phyloP scores from a whole-genome alignment of 2,113 vertebrate species.

The Syngnathoides biaculeatus region DNA sequence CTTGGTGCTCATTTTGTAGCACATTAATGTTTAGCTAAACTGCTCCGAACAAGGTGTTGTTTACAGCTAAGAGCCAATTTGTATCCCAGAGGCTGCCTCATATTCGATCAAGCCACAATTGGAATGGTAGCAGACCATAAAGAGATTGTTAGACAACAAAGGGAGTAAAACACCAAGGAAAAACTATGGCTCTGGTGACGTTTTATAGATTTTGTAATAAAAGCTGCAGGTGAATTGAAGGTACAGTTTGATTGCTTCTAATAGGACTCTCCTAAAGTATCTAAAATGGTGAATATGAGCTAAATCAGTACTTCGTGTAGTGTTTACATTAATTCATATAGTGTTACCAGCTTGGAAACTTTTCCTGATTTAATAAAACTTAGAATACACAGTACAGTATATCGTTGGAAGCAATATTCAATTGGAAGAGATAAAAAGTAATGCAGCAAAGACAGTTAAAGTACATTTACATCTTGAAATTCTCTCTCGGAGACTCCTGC shows the following conservation, averaged over 20 bases:
- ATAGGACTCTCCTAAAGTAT: neutral
- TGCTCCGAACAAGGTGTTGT: neutral
- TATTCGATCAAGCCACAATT: neutral
- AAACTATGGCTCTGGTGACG: conserved; percentile 1
- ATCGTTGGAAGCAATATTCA: no score
- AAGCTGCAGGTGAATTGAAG: conserved; percentile 4
- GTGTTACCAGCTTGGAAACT: neutral
- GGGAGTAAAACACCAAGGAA: conserved; percentile 4
- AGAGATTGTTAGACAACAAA: conserved; percentile 9
- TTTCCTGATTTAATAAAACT: neutral
- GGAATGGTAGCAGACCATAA: neutral
- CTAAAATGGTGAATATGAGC: neutral
- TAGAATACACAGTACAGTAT: no score
- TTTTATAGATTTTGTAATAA: conserved; percentile 14
- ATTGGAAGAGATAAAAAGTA: no score
- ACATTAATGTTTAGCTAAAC: conserved; percentile 8
- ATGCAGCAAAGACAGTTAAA: no score
- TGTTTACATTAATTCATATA: neutral
- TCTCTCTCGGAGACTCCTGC: no score
- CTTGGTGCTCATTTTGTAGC: neutral
- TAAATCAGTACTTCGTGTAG: neutral
- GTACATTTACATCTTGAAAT: no score
- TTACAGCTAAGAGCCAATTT: conserved; percentile 8
- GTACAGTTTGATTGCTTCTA: neutral
- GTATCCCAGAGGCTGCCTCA: conserved; percentile 5